phyloP scores from a whole-genome alignment of 2,888 invertebrate genomes.

The Allacma fusca region DNA sequence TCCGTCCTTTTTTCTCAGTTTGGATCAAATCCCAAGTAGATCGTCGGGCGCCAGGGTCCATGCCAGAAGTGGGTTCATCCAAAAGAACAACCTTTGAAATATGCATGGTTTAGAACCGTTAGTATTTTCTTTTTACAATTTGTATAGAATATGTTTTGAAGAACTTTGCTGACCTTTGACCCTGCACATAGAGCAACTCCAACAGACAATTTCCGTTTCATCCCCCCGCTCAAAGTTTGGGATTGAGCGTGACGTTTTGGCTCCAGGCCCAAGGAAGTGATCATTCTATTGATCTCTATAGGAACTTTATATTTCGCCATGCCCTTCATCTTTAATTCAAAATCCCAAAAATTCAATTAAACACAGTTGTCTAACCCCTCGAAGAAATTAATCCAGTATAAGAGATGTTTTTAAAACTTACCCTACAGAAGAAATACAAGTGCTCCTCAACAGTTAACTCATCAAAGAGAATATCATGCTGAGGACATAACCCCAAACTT shows the following conservation, averaged over 20 bases:
- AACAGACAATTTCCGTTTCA: constrained; percentile 86
- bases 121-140: not conserved
- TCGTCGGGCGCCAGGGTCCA: constrained; percentile 67
- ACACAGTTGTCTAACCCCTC: not conserved
- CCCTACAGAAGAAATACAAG: constrained; percentile 82
- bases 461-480: constrained; percentile 84
- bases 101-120: not conserved
- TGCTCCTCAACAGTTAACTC: constrained; percentile 85
- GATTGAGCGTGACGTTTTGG: constrained; percentile 73
- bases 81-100: constrained; percentile 67
- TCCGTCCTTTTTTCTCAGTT: constrained; percentile 73
- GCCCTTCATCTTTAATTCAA: constrained; percentile 71
- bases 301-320: constrained; percentile 67
- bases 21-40: constrained; percentile 63
- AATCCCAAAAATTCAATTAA: not conserved
- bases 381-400: not conserved
- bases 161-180: constrained; percentile 51
- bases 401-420: constrained; percentile 9
- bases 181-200: constrained; percentile 85
- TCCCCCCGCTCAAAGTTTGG: constrained; percentile 84
- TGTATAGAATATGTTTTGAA: too few relatives aligned
- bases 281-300: constrained; percentile 67
- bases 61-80: constrained; percentile 67
- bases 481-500: constrained; percentile 87
- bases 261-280: constrained; percentile 71